A percentile compares a stretch with the other conserved stretches of the same genome.
Evolutionary conservation across 2,888 invertebrate species (phyloP).

Genomic region (Pandemis cinnamomeana): DNA sequence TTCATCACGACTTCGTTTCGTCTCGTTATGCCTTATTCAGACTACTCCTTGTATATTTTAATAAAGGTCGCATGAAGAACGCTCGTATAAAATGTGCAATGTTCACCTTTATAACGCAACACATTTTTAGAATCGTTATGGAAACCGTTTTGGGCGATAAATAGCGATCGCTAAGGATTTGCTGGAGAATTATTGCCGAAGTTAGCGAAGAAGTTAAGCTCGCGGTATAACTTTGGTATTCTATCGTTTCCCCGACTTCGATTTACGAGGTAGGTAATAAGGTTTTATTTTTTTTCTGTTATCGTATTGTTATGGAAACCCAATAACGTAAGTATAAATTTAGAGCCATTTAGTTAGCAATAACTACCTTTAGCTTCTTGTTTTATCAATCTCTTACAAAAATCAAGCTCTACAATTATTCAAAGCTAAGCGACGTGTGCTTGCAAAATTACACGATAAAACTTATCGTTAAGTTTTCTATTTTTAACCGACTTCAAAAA

Average conservation of each 20-base stretch:
- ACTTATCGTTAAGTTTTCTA: too few species aligned
- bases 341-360: not conserved
- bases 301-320: constrained; percentile 15
- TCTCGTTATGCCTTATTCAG: constrained; percentile 75
- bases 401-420: too few species aligned
- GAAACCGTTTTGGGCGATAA: constrained; percentile 29
- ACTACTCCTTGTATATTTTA: constrained; percentile 65
- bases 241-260: constrained; percentile 29
- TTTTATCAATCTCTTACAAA: not conserved
- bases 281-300: constrained; percentile 29
- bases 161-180: constrained; percentile 39
- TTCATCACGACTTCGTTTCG: constrained; percentile 65
- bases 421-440: too few species aligned
- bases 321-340: not conserved
- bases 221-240: constrained; percentile 36
- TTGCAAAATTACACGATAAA: too few species aligned
- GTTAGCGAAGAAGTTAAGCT: constrained; percentile 34
- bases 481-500: too few species aligned
- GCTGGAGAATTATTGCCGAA: constrained; percentile 34
- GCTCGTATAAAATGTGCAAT: constrained; percentile 44
- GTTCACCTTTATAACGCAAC: constrained; percentile 14
- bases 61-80: constrained; percentile 60
- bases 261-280: constrained; percentile 38
- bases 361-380: not conserved
- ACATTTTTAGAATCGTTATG: constrained; percentile 30